Percentiles rank a stretch among this genome's conserved stretches.
Evolutionary conservation across 2,888 invertebrate species (phyloP).

Genomic region (Rhimphoctona megacephalus): DNA sequence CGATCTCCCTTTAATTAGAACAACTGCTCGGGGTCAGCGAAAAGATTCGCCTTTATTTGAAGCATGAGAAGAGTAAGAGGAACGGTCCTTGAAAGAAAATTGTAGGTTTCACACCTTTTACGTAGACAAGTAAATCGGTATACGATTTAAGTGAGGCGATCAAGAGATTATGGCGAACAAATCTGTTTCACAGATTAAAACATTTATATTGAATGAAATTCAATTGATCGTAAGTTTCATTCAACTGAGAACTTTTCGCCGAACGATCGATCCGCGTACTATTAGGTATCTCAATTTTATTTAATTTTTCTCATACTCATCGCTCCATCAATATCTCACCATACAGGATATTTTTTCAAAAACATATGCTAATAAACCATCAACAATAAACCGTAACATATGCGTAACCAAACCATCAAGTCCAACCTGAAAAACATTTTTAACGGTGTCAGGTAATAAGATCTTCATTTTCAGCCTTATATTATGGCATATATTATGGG

Average conservation of each 20-base stretch:
- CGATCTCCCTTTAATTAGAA: slow-evolving; percentile 34
- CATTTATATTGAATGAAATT: neutral
- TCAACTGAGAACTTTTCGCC: neutral
- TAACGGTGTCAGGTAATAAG: too few relatives aligned
- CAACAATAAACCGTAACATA: too few relatives aligned
- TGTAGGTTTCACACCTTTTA: neutral
- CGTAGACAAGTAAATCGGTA: neutral
- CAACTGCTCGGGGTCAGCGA: slow-evolving; percentile 40
- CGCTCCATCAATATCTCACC: too few relatives aligned
- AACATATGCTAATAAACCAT: too few relatives aligned
- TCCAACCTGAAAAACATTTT: too few relatives aligned
- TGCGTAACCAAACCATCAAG: too few relatives aligned
- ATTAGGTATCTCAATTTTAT: too few relatives aligned
- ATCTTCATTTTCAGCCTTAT: too few relatives aligned
- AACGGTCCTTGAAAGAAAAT: neutral
- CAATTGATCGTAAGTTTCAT: neutral
- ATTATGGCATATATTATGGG: too few relatives aligned
- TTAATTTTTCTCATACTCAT: too few relatives aligned
- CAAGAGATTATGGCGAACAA: neutral
- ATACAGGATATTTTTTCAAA: too few relatives aligned
- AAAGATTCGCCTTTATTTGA: slow-evolving; percentile 20
- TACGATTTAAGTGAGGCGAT: neutral
- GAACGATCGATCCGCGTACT: neutral
- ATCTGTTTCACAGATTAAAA: neutral
- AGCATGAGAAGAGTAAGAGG: neutral